phyloP scores from a whole-genome alignment of 2,113 vertebrate species.

The Pycnonotus jocosus region DNA sequence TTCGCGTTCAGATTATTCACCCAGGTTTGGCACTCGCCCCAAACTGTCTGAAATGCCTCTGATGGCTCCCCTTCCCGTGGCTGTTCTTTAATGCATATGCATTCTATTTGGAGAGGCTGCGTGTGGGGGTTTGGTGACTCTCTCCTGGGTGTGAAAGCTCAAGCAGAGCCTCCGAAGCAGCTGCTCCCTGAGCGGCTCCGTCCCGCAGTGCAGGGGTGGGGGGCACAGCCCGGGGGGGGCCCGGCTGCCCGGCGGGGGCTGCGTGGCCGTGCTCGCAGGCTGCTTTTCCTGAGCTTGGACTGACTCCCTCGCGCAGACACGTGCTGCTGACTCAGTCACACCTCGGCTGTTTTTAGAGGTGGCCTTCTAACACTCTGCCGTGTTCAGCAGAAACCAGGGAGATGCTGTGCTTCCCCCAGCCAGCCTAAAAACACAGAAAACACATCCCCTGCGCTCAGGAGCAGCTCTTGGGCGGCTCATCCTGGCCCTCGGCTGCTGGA shows the following conservation, averaged over 20 bases:
- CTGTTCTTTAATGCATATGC: neutral
- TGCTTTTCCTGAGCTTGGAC: neutral
- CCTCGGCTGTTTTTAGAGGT: constrained; percentile 42
- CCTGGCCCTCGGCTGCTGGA: neutral
- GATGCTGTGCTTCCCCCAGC: neutral
- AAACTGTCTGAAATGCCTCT: neutral
- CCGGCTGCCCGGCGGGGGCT: neutral
- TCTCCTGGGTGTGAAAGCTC: constrained; percentile 35
- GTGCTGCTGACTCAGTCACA: constrained; percentile 52
- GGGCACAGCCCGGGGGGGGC: neutral
- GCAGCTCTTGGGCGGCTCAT: neutral
- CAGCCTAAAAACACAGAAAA: neutral
- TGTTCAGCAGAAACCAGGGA: constrained; percentile 4
- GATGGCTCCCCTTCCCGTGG: neutral
- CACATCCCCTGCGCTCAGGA: neutral
- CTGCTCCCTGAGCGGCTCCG: neutral
- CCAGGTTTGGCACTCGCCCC: neutral
- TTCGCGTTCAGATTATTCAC: neutral
- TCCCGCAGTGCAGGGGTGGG: neutral
- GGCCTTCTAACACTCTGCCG: constrained; percentile 7
- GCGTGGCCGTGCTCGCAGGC: neutral
- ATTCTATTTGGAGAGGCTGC: constrained; percentile 21
- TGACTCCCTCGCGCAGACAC: neutral
- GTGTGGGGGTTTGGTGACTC: neutral
- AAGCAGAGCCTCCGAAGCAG: constrained; percentile 39